Evolutionary conservation across 2,888 invertebrate genomes (phyloP).

Genomic region (Priocnemis perturbator): DNA sequence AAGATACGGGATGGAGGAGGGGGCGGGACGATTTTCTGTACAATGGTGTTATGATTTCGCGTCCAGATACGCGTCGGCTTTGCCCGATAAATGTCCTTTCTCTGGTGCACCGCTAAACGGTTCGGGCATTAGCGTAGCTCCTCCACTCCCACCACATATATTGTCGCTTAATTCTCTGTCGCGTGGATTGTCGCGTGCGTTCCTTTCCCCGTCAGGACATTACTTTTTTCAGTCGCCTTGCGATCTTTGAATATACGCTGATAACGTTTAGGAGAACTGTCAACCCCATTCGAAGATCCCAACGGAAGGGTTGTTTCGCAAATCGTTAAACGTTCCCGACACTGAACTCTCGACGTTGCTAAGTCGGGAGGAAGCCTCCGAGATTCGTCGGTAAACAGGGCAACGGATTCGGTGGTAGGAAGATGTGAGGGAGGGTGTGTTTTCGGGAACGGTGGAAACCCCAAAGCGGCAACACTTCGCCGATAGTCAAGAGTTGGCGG

Average conservation of each 20-base stretch:
- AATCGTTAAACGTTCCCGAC: slow-evolving; percentile 38
- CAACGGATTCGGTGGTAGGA: slow-evolving; percentile 47
- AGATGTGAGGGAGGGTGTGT: slow-evolving; percentile 19
- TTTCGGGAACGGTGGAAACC: slow-evolving; percentile 54
- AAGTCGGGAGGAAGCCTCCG: slow-evolving; percentile 53
- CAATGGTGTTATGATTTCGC: slow-evolving; percentile 71
- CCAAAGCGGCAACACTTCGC: slow-evolving; percentile 64
- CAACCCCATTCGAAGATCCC: background rate
- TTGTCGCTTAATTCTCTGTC: background rate
- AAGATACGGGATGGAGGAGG: slow-evolving; percentile 23
- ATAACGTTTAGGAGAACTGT: too few species aligned
- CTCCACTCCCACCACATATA: background rate
- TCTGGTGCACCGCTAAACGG: slow-evolving; percentile 55
- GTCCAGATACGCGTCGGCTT: slow-evolving; percentile 52
- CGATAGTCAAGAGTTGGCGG: slow-evolving; percentile 43
- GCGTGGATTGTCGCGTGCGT: background rate
- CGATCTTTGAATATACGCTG: too few species aligned
- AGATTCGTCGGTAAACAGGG: slow-evolving; percentile 55
- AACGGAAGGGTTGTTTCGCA: slow-evolving; percentile 20
- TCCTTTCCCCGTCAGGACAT: too few species aligned
- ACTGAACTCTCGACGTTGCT: slow-evolving; percentile 31
- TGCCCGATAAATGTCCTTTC: slow-evolving; percentile 41
- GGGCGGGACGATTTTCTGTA: slow-evolving; percentile 40
- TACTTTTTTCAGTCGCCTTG: too few species aligned
- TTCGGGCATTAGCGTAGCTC: slow-evolving; percentile 54